phyloP scores from a whole-genome alignment of 2,888 invertebrate species.

The Biston stratarius region DNA sequence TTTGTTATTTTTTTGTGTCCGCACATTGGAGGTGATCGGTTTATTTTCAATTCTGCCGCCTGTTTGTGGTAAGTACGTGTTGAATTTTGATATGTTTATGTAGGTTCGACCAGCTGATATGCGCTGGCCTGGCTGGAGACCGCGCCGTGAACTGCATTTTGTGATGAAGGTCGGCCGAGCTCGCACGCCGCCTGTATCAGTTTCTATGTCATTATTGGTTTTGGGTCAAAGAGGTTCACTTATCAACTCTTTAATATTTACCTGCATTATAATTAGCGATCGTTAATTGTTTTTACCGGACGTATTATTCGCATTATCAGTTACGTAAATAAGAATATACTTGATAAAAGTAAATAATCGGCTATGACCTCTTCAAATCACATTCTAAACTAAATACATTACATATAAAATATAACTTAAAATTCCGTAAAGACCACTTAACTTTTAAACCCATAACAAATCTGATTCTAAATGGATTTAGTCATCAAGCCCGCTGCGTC shows the following conservation, averaged over 20 bases:
- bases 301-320: slow-evolving; percentile 29
- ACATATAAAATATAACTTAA: not conserved
- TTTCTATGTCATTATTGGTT: slow-evolving; percentile 66
- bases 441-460: slow-evolving; percentile 22
- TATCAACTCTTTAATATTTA: slow-evolving; percentile 54
- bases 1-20: slow-evolving; percentile 73
- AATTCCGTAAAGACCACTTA: slow-evolving; percentile 15
- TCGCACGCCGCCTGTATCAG: slow-evolving; percentile 61
- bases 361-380: not conserved
- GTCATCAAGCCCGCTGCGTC: slow-evolving; percentile 20
- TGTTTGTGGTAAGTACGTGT: slow-evolving; percentile 81
- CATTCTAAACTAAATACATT: not conserved
- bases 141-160: slow-evolving; percentile 73
- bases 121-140: slow-evolving; percentile 65
- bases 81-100: slow-evolving; percentile 76
- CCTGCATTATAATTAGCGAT: slow-evolving; percentile 45
- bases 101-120: slow-evolving; percentile 74
- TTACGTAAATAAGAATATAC: slow-evolving; percentile 15
- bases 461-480: slow-evolving; percentile 21
- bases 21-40: slow-evolving; percentile 79
- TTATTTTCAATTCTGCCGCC: slow-evolving; percentile 76
- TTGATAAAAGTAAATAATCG: not conserved
- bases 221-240: slow-evolving; percentile 54
- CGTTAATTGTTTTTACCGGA: slow-evolving; percentile 45
- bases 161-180: slow-evolving; percentile 72